Conservation (phyloP, 2,113 vertebrate genomes). For the Xiphophorus maculatus region DNA sequence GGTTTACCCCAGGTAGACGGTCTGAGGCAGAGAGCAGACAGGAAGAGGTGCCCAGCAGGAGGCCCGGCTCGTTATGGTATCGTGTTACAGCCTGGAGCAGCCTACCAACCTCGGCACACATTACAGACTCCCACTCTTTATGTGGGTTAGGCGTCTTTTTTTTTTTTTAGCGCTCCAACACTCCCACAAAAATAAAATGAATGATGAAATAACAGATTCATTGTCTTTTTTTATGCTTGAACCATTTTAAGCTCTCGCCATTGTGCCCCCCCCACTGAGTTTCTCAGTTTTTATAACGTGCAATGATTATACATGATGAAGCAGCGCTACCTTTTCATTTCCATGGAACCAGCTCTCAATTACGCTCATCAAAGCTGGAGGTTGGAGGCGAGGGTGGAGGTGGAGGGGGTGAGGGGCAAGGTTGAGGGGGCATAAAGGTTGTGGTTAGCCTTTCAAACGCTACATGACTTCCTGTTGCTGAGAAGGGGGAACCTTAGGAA, state of each 20-base stretch:
- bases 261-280: constrained; percentile 1
- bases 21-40: constrained; percentile 57
- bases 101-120: constrained; percentile 46
- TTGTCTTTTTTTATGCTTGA: background rate
- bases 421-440: constrained; percentile 4
- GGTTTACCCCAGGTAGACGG: constrained; percentile 50
- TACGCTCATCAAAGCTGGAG: constrained; percentile 67
- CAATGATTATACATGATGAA: constrained; percentile 65
- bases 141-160: constrained; percentile 5
- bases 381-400: too few species aligned
- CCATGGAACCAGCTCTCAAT: constrained; percentile 60
- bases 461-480: constrained; percentile 58
- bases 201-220: background rate
- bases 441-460: constrained; percentile 63
- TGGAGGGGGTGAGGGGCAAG: background rate
- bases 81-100: constrained; percentile 68
- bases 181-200: constrained; percentile 10
- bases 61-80: constrained; percentile 71
- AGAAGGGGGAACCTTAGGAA: constrained; percentile 37
- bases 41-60: constrained; percentile 70
- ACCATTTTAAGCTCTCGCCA: background rate
- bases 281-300: constrained; percentile 52
- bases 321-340: constrained; percentile 70
- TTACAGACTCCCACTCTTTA: constrained; percentile 27
- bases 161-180: background rate